Conservation (phyloP, 53 echinoderm and acorn worm species). For the Temnopleurus reevesii region DNA sequence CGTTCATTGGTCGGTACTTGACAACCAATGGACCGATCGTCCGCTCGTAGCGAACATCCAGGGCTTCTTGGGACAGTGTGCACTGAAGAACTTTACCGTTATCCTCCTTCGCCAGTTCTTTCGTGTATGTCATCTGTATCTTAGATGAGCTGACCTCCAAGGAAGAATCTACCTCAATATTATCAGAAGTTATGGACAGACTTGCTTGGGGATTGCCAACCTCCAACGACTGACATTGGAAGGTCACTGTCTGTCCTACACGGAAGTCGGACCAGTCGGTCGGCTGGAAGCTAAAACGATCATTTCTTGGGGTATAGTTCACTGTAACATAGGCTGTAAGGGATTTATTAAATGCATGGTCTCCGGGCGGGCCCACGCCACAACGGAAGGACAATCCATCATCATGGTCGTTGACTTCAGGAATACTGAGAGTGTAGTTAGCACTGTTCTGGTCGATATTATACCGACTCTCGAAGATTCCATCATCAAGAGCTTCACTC, state of each 20-base stretch:
- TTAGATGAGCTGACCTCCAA: too few relatives aligned
- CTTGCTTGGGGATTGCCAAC: background rate
- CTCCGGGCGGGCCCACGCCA: too few relatives aligned
- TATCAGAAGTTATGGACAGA: background rate
- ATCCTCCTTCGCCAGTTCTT: background rate
- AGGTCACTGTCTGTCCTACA: background rate
- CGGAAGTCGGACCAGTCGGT: background rate
- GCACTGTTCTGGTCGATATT: too few relatives aligned
- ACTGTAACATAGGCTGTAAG: too few relatives aligned
- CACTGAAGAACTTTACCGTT: slow-evolving; percentile 34
- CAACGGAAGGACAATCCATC: too few relatives aligned
- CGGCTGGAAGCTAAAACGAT: background rate
- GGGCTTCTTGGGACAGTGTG: background rate
- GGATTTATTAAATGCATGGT: too few relatives aligned
- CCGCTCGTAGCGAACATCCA: background rate
- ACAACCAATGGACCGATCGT: slow-evolving; percentile 28
- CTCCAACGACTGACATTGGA: background rate
- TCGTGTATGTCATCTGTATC: background rate
- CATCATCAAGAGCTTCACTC: too few relatives aligned
- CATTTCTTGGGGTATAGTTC: too few relatives aligned
- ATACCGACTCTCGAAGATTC: too few relatives aligned
- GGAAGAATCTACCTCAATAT: too few relatives aligned
- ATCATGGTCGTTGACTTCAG: too few relatives aligned
- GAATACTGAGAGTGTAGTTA: too few relatives aligned
- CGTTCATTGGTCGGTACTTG: background rate